These are phyloP conservation scores for Molossus alvarezi DNA, from an alignment of 2,797 vertebrate genomes.

Conservation along the genomic window DNA sequence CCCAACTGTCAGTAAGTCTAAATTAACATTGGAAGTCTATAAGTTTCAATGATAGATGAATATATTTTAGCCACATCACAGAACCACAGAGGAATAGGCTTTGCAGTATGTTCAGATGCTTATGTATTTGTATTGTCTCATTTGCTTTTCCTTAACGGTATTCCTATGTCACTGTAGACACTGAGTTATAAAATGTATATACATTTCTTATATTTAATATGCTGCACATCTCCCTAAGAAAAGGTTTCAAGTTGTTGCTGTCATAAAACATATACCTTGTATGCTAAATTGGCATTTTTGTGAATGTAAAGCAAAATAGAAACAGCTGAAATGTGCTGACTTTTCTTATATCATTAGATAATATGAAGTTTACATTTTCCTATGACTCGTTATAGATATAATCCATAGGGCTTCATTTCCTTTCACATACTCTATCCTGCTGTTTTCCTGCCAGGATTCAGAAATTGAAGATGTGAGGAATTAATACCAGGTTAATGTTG, in stretches of 20 bases:
- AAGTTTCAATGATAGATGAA: conserved; percentile 78
- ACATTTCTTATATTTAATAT: not conserved
- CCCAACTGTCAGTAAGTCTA: conserved; percentile 85
- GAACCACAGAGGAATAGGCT: conserved; percentile 11
- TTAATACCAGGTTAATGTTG: not conserved
- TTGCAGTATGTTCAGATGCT: conserved; percentile 30
- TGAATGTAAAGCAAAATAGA: not conserved
- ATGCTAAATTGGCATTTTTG: not conserved
- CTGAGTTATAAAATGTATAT: not conserved
- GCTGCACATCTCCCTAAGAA: not conserved
- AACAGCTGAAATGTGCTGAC: fast-evolving
- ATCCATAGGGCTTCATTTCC: not conserved
- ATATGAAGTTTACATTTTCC: not conserved
- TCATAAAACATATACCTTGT: not conserved
- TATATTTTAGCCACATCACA: conserved; percentile 60
- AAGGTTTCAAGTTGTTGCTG: not conserved
- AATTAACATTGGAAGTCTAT: conserved; percentile 85
- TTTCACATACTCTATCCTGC: not conserved
- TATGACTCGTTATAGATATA: conserved; percentile 38
- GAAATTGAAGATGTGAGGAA: conserved; percentile 38
- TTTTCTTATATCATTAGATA: conserved; percentile 37
- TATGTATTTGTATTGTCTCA: conserved; percentile 18
- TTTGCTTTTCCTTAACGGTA: conserved; percentile 55
- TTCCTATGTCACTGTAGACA: not conserved
- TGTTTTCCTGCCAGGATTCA: not conserved